phyloP scores from a whole-genome alignment of 2,797 vertebrate species.

The Bovichtus variegatus region DNA sequence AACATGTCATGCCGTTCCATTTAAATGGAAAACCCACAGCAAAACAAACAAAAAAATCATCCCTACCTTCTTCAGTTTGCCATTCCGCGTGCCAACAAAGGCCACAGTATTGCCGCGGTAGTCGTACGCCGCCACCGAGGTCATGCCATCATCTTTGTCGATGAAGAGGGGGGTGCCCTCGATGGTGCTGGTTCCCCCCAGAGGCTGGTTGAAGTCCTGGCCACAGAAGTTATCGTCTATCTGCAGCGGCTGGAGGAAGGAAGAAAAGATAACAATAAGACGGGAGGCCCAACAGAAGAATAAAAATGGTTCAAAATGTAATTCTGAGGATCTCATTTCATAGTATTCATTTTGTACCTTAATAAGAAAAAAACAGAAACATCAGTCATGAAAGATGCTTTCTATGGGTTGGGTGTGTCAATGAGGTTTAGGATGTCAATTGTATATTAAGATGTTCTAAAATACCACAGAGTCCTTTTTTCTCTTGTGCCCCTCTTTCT shows the following conservation, averaged over 20 bases:
- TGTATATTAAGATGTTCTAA: not conserved
- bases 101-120: constrained; percentile 95
- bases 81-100: constrained; percentile 93
- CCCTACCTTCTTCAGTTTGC: constrained; percentile 95
- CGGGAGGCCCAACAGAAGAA: not conserved
- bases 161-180: constrained; percentile 94
- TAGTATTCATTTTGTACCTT: not conserved
- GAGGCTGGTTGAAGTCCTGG: constrained; percentile 98
- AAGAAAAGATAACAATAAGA: not conserved
- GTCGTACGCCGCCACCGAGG: constrained; percentile 95
- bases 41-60: too few relatives aligned
- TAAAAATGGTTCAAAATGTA: not conserved
- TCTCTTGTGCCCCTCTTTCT: not conserved
- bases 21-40: not conserved
- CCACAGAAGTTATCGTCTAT: constrained; percentile 98
- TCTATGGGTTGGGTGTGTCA: not conserved
- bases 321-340: not conserved
- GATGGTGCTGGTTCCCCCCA: constrained; percentile 95
- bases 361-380: not conserved
- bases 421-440: not conserved
- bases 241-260: constrained; percentile 90
- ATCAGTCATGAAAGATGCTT: not conserved
- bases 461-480: not conserved
- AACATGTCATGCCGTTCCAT: not conserved
- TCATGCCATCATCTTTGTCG: constrained; percentile 97